Evolutionary conservation across 2,797 vertebrate genomes (phyloP).

Genomic region (Caiman crocodilus): DNA sequence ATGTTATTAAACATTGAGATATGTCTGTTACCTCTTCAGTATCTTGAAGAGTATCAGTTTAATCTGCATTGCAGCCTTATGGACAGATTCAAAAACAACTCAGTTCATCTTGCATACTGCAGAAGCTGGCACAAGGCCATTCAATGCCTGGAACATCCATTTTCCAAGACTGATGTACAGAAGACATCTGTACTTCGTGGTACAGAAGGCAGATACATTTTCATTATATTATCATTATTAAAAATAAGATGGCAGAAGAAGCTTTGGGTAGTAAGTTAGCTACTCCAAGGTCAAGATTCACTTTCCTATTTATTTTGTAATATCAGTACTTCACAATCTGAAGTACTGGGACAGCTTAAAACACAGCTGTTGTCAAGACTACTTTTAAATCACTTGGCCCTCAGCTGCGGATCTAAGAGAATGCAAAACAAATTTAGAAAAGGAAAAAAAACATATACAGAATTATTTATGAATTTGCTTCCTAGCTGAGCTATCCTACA

Average conservation of each 20-base stretch:
- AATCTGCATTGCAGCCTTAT: neutral
- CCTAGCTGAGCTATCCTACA: neutral
- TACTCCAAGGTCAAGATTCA: constrained; percentile 53
- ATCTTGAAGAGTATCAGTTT: constrained; percentile 20
- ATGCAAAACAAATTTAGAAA: constrained; percentile 14
- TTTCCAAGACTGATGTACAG: constrained; percentile 14
- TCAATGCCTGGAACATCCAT: constrained; percentile 15
- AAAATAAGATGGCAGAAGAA: constrained; percentile 36
- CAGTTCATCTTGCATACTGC: constrained; percentile 34
- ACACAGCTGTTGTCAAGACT: constrained; percentile 38
- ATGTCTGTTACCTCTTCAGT: constrained; percentile 13
- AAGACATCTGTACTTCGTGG: neutral
- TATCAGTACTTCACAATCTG: constrained; percentile 61
- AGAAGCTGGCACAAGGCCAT: constrained; percentile 31
- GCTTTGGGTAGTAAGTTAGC: constrained; percentile 54
- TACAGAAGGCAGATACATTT: constrained; percentile 27
- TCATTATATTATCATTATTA: constrained; percentile 29
- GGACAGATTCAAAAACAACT: neutral
- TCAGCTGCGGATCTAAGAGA: constrained; percentile 35
- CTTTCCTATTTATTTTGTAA: constrained; percentile 49
- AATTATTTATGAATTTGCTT: constrained; percentile 14
- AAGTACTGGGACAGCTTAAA: constrained; percentile 63
- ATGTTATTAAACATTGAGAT: constrained; percentile 15
- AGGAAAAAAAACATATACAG: neutral
- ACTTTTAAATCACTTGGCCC: constrained; percentile 52